Percentiles rank a stretch among this genome's conserved stretches.
Evolutionary conservation across 2,113 vertebrate species (phyloP).

Genomic region (Rallus limicola): DNA sequence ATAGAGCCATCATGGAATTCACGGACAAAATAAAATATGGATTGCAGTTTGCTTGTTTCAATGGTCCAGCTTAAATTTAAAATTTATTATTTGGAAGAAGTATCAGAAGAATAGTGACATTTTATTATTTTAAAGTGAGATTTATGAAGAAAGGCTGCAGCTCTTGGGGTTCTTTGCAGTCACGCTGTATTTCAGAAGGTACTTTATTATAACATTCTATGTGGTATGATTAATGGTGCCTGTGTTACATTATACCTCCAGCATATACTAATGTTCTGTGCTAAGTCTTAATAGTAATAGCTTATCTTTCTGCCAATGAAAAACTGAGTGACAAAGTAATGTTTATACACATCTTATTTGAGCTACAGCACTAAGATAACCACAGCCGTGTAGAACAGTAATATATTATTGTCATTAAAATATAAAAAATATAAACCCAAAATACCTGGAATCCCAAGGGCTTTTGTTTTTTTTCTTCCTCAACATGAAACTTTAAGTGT

Average conservation of each 20-base stretch:
- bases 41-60: neutral
- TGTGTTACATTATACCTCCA: neutral
- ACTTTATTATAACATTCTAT: neutral
- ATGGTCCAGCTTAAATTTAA: neutral
- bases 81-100: conserved; percentile 28
- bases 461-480: neutral
- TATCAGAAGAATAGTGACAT: neutral
- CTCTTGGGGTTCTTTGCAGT: neutral
- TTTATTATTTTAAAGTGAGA: conserved; percentile 26
- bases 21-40: neutral
- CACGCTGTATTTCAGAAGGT: neutral
- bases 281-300: neutral
- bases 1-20: neutral
- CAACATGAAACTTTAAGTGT: neutral
- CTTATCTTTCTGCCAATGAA: neutral
- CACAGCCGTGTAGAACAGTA: neutral
- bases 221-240: neutral
- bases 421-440: neutral
- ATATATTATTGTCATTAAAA: neutral
- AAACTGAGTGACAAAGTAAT: neutral
- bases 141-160: conserved; percentile 13
- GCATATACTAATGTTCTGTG: neutral
- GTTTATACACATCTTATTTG: neutral
- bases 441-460: neutral
- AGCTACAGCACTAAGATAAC: neutral